Evolutionary conservation across 2,888 invertebrate genomes (phyloP), one percentile per base, ranked within the genome.

Genomic region (Chalcosyrphus nemorum): DNA sequence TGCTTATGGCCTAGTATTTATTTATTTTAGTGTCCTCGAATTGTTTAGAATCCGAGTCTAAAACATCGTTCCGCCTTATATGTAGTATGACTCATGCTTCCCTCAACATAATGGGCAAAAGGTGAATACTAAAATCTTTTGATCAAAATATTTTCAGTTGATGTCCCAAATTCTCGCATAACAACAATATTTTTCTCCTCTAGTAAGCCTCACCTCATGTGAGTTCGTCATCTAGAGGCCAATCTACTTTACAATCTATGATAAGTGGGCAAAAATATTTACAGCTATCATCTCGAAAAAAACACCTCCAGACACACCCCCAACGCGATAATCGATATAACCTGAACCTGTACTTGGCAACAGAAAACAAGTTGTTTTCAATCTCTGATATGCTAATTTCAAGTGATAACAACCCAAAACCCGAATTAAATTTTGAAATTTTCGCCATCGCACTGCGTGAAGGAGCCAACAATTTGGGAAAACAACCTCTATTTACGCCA

Each of bases 291-390:
- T 3, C 32, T 24, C n/a, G n/a, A n/a, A 6, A 21, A 7, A 17
- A 45, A 29, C 43, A 45, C 15, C 21, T 45, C 11, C 0, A 29
- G 54, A 65, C 74, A 74, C 74, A 65, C 74, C 74, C 24, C 63
- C 56, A 35, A 4, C 11, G 27, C 6, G 27, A 17, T 35, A 45
- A 50, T 11, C 41, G 27, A n/a, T 38, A 17, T 35, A 45, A 50
- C 13, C 41, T 32, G 38, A 7, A 5, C 19, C 27, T 2, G 38
- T n/a, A n/a, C 41, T 32, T 61, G 11, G 61, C 24, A 74, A 74
- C 74, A 45, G 35, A 45, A n/a, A 59, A 38, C 45, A 47, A 38
- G 9, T 65, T 54, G 32, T 63, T 65, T 74, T 74, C 56, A 21
- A 54, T 45, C 43, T 35, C 2, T 4, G 13, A 47, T 17, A 21